Conservation (phyloP, 2,113 vertebrate genomes). For the Martes martes region DNA sequence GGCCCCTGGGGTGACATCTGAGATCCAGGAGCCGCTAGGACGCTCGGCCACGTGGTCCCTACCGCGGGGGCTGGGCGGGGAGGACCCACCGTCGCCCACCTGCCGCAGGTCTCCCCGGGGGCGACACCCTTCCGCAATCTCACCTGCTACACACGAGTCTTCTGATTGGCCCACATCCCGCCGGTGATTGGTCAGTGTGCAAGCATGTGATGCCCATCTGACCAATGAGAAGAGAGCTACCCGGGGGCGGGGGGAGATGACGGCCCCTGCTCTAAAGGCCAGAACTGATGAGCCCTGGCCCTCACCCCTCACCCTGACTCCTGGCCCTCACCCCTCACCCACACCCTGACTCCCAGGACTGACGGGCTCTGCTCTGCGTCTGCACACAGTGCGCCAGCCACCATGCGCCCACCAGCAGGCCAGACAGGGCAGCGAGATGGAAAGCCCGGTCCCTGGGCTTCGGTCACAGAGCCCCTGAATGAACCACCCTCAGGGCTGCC, state of each 20-base stretch:
- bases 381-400: neutral
- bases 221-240: neutral
- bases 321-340: neutral
- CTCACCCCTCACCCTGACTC: neutral
- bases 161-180: neutral
- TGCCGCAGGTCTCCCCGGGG: fast-evolving
- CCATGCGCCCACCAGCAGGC: neutral
- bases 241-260: neutral
- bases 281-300: fast-evolving
- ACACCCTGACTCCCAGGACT: neutral
- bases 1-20: too few species aligned
- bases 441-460: neutral
- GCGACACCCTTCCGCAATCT: fast-evolving
- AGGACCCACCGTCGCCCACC: neutral
- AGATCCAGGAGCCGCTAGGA: neutral
- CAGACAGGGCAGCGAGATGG: neutral
- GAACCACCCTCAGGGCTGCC: neutral
- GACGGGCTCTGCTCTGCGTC: fast-evolving
- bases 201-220: neutral
- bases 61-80: fast-evolving
- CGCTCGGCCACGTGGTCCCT: neutral
- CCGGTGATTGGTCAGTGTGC: neutral
- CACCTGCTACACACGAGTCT: neutral
- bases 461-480: neutral
- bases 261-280: neutral